Percentiles rank a stretch among this genome's conserved stretches.
Evolutionary conservation across 2,888 invertebrate genomes (phyloP).

Genomic region (Pyralis farinalis): DNA sequence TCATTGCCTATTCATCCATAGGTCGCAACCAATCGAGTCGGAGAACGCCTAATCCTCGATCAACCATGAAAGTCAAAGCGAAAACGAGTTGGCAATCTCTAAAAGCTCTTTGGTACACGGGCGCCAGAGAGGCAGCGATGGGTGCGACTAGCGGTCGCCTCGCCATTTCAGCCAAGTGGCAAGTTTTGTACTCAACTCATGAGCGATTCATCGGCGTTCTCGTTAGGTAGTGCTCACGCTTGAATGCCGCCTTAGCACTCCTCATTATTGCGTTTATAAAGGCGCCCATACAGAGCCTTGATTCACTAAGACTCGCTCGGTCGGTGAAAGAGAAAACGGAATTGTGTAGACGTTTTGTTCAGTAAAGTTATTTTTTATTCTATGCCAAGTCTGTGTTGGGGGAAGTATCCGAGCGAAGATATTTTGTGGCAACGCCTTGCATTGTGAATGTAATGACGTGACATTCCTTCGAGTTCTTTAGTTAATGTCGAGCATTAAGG

Average conservation of each 20-base stretch:
- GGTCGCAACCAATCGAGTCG: constrained; percentile 53
- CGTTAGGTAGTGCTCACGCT: constrained; percentile 65
- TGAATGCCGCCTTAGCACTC: constrained; percentile 76
- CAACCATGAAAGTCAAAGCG: constrained; percentile 59
- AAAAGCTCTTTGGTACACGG: constrained; percentile 56
- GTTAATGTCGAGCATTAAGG: constrained; percentile 39
- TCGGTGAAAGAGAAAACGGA: constrained; percentile 76
- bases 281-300: constrained; percentile 69
- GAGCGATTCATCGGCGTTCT: constrained; percentile 75
- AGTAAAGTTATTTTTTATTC: constrained; percentile 56
- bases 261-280: constrained; percentile 81
- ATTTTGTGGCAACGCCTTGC: constrained; percentile 50
- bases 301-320: constrained; percentile 71
- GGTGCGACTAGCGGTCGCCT: constrained; percentile 23
- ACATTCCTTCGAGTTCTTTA: constrained; percentile 35
- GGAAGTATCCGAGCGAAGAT: constrained; percentile 37
- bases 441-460: constrained; percentile 49
- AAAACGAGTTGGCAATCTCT: constrained; percentile 63
- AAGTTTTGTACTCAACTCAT: constrained; percentile 73
- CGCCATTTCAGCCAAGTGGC: constrained; percentile 61
- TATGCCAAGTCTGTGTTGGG: constrained; percentile 36
- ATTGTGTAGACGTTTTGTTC: constrained; percentile 75
- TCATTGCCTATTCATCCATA: constrained; percentile 63
- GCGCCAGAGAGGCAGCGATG: constrained; percentile 23
- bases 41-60: constrained; percentile 50